phyloP scores from a whole-genome alignment of 2,888 invertebrate genomes.

The Ormyrus pomaceus region DNA sequence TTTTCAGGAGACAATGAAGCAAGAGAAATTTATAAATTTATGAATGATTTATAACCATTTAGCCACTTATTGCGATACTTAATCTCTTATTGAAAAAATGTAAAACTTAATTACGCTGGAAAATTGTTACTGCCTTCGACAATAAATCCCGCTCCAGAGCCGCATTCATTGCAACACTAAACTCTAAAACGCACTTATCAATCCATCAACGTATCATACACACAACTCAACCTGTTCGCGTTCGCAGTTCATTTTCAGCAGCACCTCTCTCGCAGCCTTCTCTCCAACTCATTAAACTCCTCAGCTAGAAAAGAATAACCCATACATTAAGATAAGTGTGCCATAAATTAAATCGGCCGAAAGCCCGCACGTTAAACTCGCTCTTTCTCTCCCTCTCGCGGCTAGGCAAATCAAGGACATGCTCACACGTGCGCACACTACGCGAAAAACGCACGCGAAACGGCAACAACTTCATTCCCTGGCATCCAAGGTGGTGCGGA shows the following conservation, averaged over 20 bases:
- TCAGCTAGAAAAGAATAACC: neutral
- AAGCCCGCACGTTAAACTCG: conserved; percentile 30
- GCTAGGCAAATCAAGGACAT: conserved; percentile 60
- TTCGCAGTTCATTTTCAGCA: neutral
- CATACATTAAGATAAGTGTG: conserved; percentile 31
- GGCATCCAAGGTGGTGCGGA: neutral
- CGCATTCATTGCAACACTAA: conserved; percentile 8
- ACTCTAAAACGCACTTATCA: conserved; percentile 16
- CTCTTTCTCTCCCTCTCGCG: neutral
- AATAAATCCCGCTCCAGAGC: conserved; percentile 5
- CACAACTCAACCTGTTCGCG: no score
- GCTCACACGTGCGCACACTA: conserved; percentile 6
- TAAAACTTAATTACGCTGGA: no score
- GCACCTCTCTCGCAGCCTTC: neutral
- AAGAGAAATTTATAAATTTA: no score
- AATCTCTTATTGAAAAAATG: no score
- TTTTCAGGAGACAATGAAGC: no score
- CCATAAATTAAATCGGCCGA: conserved; percentile 43
- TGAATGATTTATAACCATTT: no score
- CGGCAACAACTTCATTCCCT: conserved; percentile 66
- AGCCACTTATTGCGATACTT: no score
- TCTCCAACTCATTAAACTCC: conserved; percentile 13
- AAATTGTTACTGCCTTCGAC: no score
- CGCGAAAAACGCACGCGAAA: conserved; percentile 41
- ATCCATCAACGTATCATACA: neutral